Evolutionary conservation across 2,797 vertebrate genomes (phyloP), one percentile per base, ranked within the genome.

Genomic region (Sebastiscus tertius): DNA sequence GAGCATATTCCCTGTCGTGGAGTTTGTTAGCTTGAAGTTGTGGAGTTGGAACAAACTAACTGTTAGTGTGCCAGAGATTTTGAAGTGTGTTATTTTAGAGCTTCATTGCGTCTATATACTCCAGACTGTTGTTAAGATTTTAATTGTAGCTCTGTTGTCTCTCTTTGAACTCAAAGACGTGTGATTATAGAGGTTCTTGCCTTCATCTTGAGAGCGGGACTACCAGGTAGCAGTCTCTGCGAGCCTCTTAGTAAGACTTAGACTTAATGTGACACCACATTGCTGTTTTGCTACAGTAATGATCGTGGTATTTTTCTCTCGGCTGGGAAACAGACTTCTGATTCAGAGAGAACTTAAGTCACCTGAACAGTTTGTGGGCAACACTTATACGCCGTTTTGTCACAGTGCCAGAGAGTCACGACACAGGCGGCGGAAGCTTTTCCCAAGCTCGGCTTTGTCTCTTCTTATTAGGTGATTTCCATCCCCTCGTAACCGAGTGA

Each of bases 391-490:
- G 0, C 3, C 22, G 65, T 75, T 75, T 18, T 75, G 71, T 83
- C 72, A 66, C 64, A n/a, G 83, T 83, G 66, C 42, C 62, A 54
- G 76, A 75, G 34, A 74, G 36, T 82, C 83, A 54, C 8, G 9
- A 62, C 86, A 83, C 83, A 85, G 4, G 71, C 12, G 22, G 22
- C 60, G 6, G 61, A 78, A 81, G 75, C 71, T 87, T 80, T 76
- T 72, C 68, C 69, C 80, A 80, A 85, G 79, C 80, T 2, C 22
- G 59, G 83, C 88, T 94, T 91, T 93, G 91, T 92, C 92, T 36
- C 74, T 56, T 93, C 89, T 79, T 84, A 90, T 93, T 92, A 93
- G 75, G 39, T 88, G 87, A 93, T 87, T 89, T 82, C 78, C 63
- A 78, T 87, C 76, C 71, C n/a, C 24, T 29, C 68, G 70, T 80